These are phyloP conservation scores for Drosophila falleni DNA, from an alignment of 2,888 invertebrate species.

Conservation along the genomic window DNA sequence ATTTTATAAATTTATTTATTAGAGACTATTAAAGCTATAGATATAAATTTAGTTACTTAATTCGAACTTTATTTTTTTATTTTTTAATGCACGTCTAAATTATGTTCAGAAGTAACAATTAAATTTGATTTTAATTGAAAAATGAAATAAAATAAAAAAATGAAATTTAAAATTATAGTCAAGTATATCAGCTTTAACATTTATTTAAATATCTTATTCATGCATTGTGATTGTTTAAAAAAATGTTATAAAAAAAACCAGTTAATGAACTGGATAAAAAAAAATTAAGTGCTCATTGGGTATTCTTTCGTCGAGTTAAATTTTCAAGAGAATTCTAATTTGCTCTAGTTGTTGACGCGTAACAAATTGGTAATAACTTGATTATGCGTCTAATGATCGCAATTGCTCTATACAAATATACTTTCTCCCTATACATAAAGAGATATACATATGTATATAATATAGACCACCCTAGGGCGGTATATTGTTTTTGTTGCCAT, in stretches of 20 bases:
- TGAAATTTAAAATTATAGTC: too few relatives aligned
- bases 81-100: too few relatives aligned
- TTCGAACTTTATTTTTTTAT: too few relatives aligned
- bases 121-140: too few relatives aligned
- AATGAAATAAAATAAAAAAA: too few relatives aligned
- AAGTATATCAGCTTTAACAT: not conserved
- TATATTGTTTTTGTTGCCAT: conserved; percentile 62
- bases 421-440: conserved; percentile 18
- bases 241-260: not conserved
- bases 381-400: conserved; percentile 75
- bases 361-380: conserved; percentile 77
- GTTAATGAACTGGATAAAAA: too few relatives aligned
- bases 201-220: not conserved
- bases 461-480: conserved; percentile 55
- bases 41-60: too few relatives aligned
- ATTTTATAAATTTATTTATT: too few relatives aligned
- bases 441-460: conserved; percentile 8
- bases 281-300: not conserved
- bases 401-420: conserved; percentile 49
- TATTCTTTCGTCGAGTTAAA: not conserved
- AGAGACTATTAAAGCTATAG: not conserved
- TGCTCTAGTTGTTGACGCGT: conserved; percentile 60
- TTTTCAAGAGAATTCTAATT: not conserved
- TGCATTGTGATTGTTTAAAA: not conserved
- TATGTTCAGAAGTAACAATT: too few relatives aligned